Evolutionary conservation across 2,113 vertebrate genomes (phyloP).

Genomic region (Gobio gobio): DNA sequence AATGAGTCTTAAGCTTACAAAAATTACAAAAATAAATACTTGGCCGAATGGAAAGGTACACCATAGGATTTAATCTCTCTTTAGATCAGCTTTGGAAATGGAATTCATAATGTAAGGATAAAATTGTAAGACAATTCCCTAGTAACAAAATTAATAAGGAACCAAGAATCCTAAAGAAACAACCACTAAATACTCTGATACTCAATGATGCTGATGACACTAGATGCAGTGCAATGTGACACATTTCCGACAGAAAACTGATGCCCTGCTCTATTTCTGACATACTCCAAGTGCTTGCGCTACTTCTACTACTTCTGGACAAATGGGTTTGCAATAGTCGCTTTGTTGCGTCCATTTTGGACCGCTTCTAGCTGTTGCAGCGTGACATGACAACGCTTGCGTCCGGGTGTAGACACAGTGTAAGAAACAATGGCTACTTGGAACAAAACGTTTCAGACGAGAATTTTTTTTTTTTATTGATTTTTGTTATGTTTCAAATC

Average conservation of each 20-base stretch:
- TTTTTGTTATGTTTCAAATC: neutral
- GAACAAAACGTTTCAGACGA: neutral
- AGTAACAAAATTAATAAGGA: neutral
- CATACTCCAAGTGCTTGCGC: too few species aligned
- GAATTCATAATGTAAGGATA: neutral
- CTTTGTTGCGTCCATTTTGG: too few species aligned
- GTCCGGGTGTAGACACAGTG: too few species aligned
- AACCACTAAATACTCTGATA: neutral
- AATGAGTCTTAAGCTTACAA: neutral
- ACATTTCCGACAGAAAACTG: too few species aligned
- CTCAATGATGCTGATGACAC: too few species aligned
- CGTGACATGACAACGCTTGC: too few species aligned
- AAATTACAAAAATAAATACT: neutral
- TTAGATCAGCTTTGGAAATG: conserved; percentile 10
- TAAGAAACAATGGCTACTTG: neutral
- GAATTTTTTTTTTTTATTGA: too few species aligned
- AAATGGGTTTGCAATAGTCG: too few species aligned
- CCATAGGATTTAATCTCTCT: neutral
- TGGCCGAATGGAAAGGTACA: neutral
- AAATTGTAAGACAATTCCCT: neutral
- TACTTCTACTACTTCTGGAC: too few species aligned
- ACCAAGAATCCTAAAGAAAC: neutral
- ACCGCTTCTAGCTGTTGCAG: too few species aligned
- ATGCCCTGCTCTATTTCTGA: too few species aligned
- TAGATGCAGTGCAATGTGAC: too few species aligned